Base-by-base conservation (phyloP, 2,113 vertebrate species). In the Hyaena hyaena region DNA sequence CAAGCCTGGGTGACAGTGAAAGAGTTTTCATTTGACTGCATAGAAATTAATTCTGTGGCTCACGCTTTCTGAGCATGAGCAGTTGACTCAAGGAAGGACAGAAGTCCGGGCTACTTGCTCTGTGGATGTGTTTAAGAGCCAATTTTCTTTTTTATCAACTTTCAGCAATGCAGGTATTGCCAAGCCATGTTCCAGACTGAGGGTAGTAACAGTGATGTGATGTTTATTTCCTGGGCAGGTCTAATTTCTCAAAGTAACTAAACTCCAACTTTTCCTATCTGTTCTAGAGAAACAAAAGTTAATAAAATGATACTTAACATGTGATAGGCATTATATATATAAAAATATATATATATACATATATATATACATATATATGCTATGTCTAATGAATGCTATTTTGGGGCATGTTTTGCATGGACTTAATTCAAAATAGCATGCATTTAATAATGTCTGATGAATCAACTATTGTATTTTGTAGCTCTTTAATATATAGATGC, bases 371-470 rank as follows among this genome's bases (percentile, higher is more conserved):
- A 11, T 66, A 73, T 77, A 45, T 50, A 9, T 28, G 35, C 45
- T 84, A 50, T 92, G 88, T 81, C 80, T 93, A 83, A 74, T 84
- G 55, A 79, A 73, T 71, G 63, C 15, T 48, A 39, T 85, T 90
- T 66, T 61, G 43, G 11, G 61, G 58, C 53, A 28, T 58, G 24
- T 88, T 96, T 96, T 95, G 28, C 24, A 24, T n/a, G 53, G 55
- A 35, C 89, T 98, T 73, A 88, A 93, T 93, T 88, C 71, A 90
- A 93, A 76, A 31, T 39, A 58, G 58, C 33, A 76, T 85, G 53
- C 63, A 87, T 73, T 90, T 96, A 95, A 95, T 95, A 89, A 90
- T 73, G n/a, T 92, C 58, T 95, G 81, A 68, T 96, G 81, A 93
- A 71, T 94, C 96, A 80, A 65, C 87, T 88, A n/a, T 16, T 23